Evolutionary conservation across 2,113 vertebrate genomes (phyloP).

Genomic region (Diadophis punctatus): DNA sequence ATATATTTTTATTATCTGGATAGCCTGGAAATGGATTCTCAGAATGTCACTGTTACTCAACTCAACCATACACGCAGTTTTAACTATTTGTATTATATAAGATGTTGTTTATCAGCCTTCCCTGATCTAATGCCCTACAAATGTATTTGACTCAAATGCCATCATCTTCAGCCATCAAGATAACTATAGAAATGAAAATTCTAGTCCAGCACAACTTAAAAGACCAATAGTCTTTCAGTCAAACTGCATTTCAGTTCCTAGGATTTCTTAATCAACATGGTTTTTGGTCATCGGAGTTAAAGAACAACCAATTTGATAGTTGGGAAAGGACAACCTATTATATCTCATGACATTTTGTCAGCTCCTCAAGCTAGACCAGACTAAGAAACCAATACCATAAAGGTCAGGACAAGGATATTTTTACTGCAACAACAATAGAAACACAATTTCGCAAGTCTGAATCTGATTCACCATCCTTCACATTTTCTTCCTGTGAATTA

Average conservation of each 20-base stretch:
- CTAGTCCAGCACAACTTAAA: background rate
- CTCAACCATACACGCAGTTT: background rate
- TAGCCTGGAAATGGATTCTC: background rate
- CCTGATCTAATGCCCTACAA: background rate
- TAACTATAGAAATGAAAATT: background rate
- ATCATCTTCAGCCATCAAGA: background rate
- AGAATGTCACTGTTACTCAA: background rate
- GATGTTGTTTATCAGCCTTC: background rate
- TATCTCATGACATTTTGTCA: background rate
- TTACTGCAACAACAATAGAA: background rate
- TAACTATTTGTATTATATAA: conserved; percentile 25
- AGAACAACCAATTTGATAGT: background rate
- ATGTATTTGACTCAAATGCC: background rate
- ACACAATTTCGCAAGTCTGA: background rate
- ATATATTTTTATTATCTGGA: background rate
- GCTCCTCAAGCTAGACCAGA: background rate
- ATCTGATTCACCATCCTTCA: background rate
- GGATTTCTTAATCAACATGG: background rate
- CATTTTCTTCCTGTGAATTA: background rate
- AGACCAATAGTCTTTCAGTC: background rate
- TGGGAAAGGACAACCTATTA: background rate
- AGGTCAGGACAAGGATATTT: background rate
- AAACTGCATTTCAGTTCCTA: background rate
- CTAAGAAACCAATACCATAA: background rate
- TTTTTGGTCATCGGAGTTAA: background rate